Evolutionary conservation across 1,140 invertebrate genomes (phyloP).

Genomic region (Drosophila teissieri): DNA sequence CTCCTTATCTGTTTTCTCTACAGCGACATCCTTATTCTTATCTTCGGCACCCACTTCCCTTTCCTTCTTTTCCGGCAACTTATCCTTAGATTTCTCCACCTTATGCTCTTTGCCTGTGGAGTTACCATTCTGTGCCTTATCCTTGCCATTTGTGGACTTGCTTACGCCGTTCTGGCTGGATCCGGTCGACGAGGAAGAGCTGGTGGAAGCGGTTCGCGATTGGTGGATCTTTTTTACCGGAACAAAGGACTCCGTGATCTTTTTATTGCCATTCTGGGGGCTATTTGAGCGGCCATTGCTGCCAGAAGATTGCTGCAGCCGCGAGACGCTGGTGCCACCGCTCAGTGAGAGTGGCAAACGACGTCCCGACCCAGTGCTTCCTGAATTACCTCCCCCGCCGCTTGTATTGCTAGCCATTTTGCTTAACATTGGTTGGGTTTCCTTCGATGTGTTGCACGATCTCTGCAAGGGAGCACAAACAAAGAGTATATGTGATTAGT

Average conservation of each 20-base stretch:
- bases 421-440: conserved; percentile 60
- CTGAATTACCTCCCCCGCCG: conserved; percentile 27
- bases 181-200: conserved; percentile 4
- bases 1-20: conserved; percentile 29
- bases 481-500: conserved; percentile 4
- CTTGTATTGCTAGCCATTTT: conserved; percentile 71
- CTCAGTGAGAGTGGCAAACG: conserved; percentile 66
- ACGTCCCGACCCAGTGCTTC: conserved; percentile 41
- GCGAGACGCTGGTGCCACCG: conserved; percentile 33
- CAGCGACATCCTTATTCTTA: conserved; percentile 15
- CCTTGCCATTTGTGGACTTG: conserved; percentile 57
- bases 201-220: conserved; percentile 6
- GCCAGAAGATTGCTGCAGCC: conserved; percentile 49
- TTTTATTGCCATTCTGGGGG: conserved; percentile 56
- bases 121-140: conserved; percentile 66
- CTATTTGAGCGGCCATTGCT: conserved; percentile 63
- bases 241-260: conserved; percentile 28
- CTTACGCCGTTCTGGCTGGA: conserved; percentile 55
- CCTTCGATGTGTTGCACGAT: conserved; percentile 41
- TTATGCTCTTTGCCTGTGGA: conserved; percentile 47
- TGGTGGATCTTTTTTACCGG: conserved; percentile 44
- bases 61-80: conserved; percentile 31
- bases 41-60: conserved; percentile 25
- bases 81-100: conserved; percentile 48
- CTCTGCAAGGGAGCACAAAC: conserved; percentile 46